Conservation (phyloP, 2,797 vertebrate species). For the Crocidura indochinensis region DNA sequence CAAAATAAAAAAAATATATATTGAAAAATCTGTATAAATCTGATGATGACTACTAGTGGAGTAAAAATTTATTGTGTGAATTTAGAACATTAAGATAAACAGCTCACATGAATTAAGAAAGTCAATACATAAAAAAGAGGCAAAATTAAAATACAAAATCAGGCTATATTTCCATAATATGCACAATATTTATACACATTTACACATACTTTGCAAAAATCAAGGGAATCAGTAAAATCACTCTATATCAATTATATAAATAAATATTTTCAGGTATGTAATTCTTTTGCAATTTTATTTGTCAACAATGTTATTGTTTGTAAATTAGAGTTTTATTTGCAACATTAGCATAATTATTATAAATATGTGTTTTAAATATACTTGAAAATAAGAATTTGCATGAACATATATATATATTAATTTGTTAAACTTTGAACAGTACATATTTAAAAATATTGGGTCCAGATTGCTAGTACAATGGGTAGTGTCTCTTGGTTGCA, state of each 20-base stretch:
- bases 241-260: neutral
- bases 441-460: slow-evolving; percentile 6
- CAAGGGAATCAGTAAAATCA: no score
- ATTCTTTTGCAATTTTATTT: slow-evolving; percentile 12
- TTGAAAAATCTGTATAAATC: neutral
- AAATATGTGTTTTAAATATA: no score
- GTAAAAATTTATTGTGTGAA: neutral
- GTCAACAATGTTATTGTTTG: neutral
- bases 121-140: neutral
- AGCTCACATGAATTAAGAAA: neutral
- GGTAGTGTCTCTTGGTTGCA: no score
- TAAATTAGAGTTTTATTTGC: neutral
- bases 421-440: neutral
- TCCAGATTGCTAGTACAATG: no score
- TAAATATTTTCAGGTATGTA: neutral
- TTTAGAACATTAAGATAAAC: neutral
- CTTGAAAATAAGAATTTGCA: neutral
- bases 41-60: neutral
- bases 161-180: neutral
- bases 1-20: no score
- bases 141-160: neutral
- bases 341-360: neutral
- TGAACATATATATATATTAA: neutral
- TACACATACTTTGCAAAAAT: neutral
- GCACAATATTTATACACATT: neutral